Base-by-base conservation (phyloP, 2,797 vertebrate genomes). In the Peromyscus attwateri region DNA sequence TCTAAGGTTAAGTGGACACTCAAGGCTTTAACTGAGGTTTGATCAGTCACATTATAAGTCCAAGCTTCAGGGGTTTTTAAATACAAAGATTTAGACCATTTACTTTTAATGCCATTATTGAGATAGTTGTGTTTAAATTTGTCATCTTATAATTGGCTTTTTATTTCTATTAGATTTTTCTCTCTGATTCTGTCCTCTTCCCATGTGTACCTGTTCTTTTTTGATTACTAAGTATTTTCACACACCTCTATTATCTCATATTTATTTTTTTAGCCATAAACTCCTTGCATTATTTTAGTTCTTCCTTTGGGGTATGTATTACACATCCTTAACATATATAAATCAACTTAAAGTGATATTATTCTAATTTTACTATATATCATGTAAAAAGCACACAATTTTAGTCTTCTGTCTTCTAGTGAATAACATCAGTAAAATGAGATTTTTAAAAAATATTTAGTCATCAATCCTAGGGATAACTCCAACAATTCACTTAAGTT, bases 101-200 rank as follows among this genome's bases (percentile, higher is more conserved):
- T 60, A 81, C 6, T 40, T 81, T 92, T 93, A 90, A 90, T 94
- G 27, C 87, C 29, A 81, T 89, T 82, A 91, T 60, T 87, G 6
- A 60, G 68, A 92, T 66, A 76, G 11, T 90, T 89, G 62, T 43
- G 17, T 76, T 95, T 84, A 92, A 89, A 73, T 94, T 92, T 95
- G 46, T 37, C 31, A 70, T 64, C 6, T 87, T 85, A 75, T 14
- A 89, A 13, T 62, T 70, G 87, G 17, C 25, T 87, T 89, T 92
- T 52, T 75, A 12, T 89, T 95, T 92, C n/a, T 75, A 46, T 76
- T 6, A 91, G 29, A 82, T 91, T 91, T 96, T 6, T 73, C 57
- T 94, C 83, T 93, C 70, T 94, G 2, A 60, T 80, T 5, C 80
- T 77, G 64, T 14, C 80, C 29, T 49, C 75, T 70, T 71, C 7